Base-by-base conservation (phyloP, 2,888 invertebrate genomes). In the Chrysolina americana region DNA sequence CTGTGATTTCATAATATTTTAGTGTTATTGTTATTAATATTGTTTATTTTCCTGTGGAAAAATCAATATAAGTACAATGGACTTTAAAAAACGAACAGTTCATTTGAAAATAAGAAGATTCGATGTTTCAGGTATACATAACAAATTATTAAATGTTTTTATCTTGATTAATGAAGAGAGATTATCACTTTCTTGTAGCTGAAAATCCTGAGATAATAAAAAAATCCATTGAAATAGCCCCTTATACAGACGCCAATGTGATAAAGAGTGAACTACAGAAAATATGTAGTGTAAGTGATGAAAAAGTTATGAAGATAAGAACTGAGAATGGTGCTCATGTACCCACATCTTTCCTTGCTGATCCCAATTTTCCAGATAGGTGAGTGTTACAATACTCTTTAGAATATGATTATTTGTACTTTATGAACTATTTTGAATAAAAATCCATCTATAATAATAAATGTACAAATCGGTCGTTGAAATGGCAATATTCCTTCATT, bases 291-390 rank as follows among this genome's bases (percentile, higher is more conserved):
- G 79, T 87, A 41, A 75, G 79, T 41, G 86, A 87, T 47, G 86
- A 88, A 70, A 86, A 87, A 83, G 88, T 89, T 44, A 83, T 90
- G 48, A 90, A 90, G 84, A 82, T 90, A 65, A 81, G 90, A 76
- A 88, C 87, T 77, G 83, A 84, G 66, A 87, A 89, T 81, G 86
- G 86, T 71, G 83, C 85, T 77, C 82, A 90, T 13, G 84, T 90
- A 28, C 89, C 90, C 41, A 76, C 89, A 73, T 88, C 88, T 63
- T 86, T 88, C 72, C 82, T 90, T 68, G 78, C 89, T 23, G 85
- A 87, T 71, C 86, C 79, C 17, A 70, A 53, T 59, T 28, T 75
- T 62, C 69, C 59, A 15, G 75, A 75, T 28, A 71, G 53, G 75
- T 75, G 59, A 63, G 50, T 62, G 19, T 21, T 11, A 15, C 6